A percentile compares a stretch with the other conserved stretches of the same genome.
phyloP scores from a whole-genome alignment of 2,888 invertebrate genomes.

The Leucophenga montana region DNA sequence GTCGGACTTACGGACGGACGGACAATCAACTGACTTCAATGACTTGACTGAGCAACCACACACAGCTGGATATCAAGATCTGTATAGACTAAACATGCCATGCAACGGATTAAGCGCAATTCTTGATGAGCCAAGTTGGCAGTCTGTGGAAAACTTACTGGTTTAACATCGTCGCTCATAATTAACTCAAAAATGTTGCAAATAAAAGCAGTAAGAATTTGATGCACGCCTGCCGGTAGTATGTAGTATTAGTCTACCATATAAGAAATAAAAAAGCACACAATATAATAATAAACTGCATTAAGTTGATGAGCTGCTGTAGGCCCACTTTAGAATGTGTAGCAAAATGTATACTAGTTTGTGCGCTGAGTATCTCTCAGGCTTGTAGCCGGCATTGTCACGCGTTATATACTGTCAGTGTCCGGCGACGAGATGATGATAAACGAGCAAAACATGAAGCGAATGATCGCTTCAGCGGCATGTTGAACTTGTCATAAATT shows the following conservation, averaged over 20 bases:
- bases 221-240: conserved; percentile 40
- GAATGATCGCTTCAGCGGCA: conserved; percentile 54
- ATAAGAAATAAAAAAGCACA: no score
- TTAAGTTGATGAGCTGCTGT: no score
- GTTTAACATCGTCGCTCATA: conserved; percentile 59
- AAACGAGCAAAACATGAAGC: conserved; percentile 53
- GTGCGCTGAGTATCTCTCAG: neutral
- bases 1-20: no score
- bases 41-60: neutral
- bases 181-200: conserved; percentile 60
- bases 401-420: conserved; percentile 46
- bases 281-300: no score
- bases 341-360: no score
- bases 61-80: conserved; percentile 17
- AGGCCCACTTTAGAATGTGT: no score
- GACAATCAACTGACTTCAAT: neutral
- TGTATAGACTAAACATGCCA: no score
- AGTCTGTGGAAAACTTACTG: conserved; percentile 40
- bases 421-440: conserved; percentile 50
- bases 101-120: conserved; percentile 28
- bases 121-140: conserved; percentile 32
- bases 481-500: conserved; percentile 72
- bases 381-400: conserved; percentile 48
- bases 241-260: neutral
- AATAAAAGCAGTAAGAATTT: conserved; percentile 37